Evolutionary conservation across 1,140 invertebrate genomes (phyloP), one percentile per base, ranked within the genome.

Genomic region (Sarcophaga peregrina): DNA sequence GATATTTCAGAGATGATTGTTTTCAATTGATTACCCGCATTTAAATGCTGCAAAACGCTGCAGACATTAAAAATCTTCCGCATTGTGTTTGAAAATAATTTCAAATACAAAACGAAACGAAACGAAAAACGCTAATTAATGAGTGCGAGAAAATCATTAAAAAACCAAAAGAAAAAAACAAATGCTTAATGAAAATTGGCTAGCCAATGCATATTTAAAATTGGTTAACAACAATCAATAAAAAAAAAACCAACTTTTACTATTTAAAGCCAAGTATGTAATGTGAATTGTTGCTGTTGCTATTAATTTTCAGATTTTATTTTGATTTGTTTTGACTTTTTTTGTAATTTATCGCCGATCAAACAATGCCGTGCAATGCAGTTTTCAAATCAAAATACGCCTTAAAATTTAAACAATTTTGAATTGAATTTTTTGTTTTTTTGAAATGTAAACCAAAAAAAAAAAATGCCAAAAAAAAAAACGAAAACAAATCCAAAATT

Each of bases 371-470:
- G 25, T 37, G 25, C 25, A 37, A 4, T 37, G 25, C 25, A 37
- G 25, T 37, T 37, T 37, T 58, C 7, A 13, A 58, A 15, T 2
- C 13, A n/a, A 68, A n/a, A 9, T 68, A 68, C 62, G 62, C 62
- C 62, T 68, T 68, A 68, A 68, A 68, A 68, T 68, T 68, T 68
- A 20, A 68, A 68, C n/a, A 17, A 68, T 68, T 58, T 68, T 68
- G 54, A 13, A 37, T 37, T 37, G 25, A 1, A 37, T 37, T 37
- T 37, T 37, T n/a, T n/a, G n/a, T n/a, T 37, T 37, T 37, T 4
- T 37, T 37, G 25, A 37, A 37, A 37, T 37, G 25, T 37, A 37
- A 37, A 37, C 25, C 25, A 37, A 37, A 37, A 37, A 37, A 37
- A 37, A 37, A 37, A 37, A 58, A 13, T n/a, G 15, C 0, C 15